Evolutionary conservation across 1,140 invertebrate genomes (phyloP), one percentile per base, ranked within the genome.

Genomic region (Sycophaga agraensis): DNA sequence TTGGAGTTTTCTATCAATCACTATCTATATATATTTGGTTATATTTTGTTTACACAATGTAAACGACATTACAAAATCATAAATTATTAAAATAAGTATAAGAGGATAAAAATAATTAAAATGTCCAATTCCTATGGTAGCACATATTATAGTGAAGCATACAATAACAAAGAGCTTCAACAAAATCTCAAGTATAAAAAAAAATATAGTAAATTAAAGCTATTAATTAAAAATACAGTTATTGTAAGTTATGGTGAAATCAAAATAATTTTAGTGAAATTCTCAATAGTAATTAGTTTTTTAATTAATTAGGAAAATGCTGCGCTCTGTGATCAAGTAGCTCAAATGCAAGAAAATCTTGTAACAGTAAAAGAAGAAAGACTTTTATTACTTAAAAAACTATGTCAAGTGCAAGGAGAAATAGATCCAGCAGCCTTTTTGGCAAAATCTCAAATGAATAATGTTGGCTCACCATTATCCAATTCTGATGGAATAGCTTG

Each of bases 301-400:
- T 42, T 54, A 31, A 28, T 17, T 54, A 45, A 78, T 17, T 66
- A 91, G 90, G 87, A 91, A 81, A 92, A 92, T 86, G 88, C 89
- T 64, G 88, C 89, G 16, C 68, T 92, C 9, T 91, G 90, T 76
- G 90, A 92, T 84, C 89, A 91, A 84, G 87, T 91, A 37, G 84
- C 89, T 9, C 83, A 86, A 74, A 84, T 89, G 62, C 89, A 93
- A 79, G 88, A 90, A 69, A 89, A 88, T 77, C 85, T 91, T 40
- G 76, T 88, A 43, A 81, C 87, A 62, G 85, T 86, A 1, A 90
- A 89, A 73, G 89, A 92, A 76, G 90, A 92, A 75, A 82, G 90
- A 65, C 84, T 89, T 73, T 91, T 87, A 80, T 75, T 90, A 54
- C 72, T 88, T n/a, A 82, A 83, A 67, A 89, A 88, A 78, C 73